Evolutionary conservation across 2,888 invertebrate genomes (phyloP), one percentile per base, ranked within the genome.

Genomic region (Sesia bembeciformis): DNA sequence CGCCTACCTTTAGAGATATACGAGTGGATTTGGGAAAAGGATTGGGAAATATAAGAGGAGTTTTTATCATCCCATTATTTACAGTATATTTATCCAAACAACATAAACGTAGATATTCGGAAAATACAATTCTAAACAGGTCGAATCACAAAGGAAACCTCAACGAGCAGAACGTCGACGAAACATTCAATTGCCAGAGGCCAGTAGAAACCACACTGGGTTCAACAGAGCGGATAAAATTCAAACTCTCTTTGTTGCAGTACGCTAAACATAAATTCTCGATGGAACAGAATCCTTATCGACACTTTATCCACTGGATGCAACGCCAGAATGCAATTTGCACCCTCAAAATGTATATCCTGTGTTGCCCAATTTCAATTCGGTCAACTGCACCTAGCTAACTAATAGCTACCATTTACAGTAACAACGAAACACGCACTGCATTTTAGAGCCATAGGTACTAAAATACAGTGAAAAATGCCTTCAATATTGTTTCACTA

Each of bases 301-400:
- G 66, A 66, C 68, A 67, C 63, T 74, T 73, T 67, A 70, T 67
- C 59, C 60, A 52, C 55, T 58, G 60, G 64, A 67, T 63, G 60
- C 61, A 58, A 58, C 51, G 62, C 56, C 60, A 59, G 64, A 64
- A 72, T 46, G 71, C 74, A 76, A 78, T 77, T 78, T 74, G 65
- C 66, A 61, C 57, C 68, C 65, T 62, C 65, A 70, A 74, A 75
- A 74, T 73, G 68, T 64, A 56, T 74, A 77, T 70, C 56, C 67
- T 61, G 54, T 58, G 59, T 23, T 41, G 46, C 46, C 46, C 23
- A 46, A 23, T 46, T 46, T 46, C 7, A 46, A 46, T 46, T 66
- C 62, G 66, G 68, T 67, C 67, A 69, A 66, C 67, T 63, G 57
- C 53, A 56, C 23, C 46, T 46, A n/a, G n/a, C 46, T 46, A 7